phyloP scores from a whole-genome alignment of 2,797 vertebrate genomes.

The Todus mexicanus region DNA sequence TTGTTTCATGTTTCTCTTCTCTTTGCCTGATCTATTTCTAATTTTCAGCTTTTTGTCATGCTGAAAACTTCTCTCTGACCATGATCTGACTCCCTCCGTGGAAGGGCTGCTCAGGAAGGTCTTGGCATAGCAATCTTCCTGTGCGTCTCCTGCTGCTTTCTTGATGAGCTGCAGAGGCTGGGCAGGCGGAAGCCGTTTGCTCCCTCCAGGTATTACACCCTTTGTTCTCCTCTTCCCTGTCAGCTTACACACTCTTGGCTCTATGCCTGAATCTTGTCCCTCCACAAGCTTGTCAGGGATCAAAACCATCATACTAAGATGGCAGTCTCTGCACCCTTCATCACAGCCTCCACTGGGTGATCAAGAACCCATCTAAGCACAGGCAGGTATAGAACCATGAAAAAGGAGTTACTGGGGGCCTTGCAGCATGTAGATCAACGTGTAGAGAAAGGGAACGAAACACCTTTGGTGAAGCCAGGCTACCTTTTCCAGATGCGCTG shows the following conservation, averaged over 20 bases:
- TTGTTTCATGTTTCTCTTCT: background rate
- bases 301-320: background rate
- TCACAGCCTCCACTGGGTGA: background rate
- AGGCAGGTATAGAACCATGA: background rate
- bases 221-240: background rate
- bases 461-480: background rate
- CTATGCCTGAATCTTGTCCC: background rate
- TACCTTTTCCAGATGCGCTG: background rate
- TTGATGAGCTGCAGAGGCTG: background rate
- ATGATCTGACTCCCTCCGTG: background rate
- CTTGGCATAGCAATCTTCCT: background rate
- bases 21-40: background rate
- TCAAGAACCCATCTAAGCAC: background rate
- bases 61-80: background rate
- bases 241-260: background rate
- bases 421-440: background rate
- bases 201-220: rapidly evolving
- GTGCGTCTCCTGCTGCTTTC: background rate
- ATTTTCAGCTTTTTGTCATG: background rate
- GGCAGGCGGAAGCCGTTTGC: background rate
- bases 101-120: background rate
- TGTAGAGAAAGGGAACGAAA: background rate
- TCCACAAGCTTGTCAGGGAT: background rate
- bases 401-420: background rate
- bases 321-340: background rate